Evolutionary conservation across 37 sponge, comb jelly and placozoan genomes (phyloP).

Genomic region (Cladorhizidae sp.): DNA sequence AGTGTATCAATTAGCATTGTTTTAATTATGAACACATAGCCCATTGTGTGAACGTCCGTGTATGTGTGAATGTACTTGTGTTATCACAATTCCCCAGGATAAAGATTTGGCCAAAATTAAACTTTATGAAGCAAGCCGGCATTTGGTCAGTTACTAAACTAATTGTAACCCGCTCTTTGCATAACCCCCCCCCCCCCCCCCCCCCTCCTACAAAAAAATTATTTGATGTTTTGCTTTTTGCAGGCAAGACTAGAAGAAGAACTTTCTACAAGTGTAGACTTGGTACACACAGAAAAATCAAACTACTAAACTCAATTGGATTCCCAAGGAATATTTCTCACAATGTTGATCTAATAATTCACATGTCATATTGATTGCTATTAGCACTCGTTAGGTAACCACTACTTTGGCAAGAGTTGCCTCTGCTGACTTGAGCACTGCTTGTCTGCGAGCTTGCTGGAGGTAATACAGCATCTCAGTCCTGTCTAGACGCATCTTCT

Average conservation of each 20-base stretch:
- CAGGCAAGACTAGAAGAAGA: slow-evolving; percentile 61
- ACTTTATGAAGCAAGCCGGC: slow-evolving; percentile 49
- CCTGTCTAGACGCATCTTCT: slow-evolving; percentile 84
- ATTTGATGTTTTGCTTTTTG: background rate
- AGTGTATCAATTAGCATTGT: background rate
- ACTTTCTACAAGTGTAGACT: slow-evolving; percentile 50
- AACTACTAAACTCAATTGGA: background rate
- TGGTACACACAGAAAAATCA: slow-evolving; percentile 51
- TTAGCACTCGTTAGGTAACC: no score
- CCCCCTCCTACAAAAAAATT: no score
- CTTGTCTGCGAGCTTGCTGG: slow-evolving; percentile 81
- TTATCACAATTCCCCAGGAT: slow-evolving; percentile 35
- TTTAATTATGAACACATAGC: background rate
- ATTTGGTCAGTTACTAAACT: slow-evolving; percentile 63
- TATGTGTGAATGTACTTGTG: no score
- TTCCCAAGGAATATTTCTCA: background rate
- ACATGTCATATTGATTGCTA: no score
- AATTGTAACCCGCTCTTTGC: no score
- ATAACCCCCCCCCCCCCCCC: no score
- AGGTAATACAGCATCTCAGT: slow-evolving; percentile 94
- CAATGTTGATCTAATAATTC: no score
- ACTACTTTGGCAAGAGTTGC: no score
- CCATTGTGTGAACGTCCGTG: background rate
- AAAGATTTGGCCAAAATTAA: slow-evolving; percentile 64
- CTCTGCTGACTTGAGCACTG: slow-evolving; percentile 28